These are phyloP conservation scores for Hymenopus coronatus DNA, from an alignment of 2,888 invertebrate genomes.

Conservation along the genomic window DNA sequence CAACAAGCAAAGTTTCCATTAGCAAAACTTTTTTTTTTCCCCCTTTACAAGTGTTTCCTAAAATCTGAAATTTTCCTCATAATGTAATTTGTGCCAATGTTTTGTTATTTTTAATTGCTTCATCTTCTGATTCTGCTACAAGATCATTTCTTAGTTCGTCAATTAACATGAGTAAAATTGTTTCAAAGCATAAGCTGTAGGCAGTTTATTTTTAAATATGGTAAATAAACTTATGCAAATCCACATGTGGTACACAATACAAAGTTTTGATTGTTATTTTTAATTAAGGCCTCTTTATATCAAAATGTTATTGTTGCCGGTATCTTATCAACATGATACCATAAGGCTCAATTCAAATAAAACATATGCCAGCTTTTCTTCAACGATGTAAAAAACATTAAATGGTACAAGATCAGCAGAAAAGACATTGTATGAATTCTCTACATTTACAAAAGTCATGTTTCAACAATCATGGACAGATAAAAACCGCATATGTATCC, in stretches of 20 bases:
- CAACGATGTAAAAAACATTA: background rate
- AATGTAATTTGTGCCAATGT: background rate
- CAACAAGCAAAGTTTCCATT: background rate
- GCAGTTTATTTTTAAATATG: background rate
- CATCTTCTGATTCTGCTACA: background rate
- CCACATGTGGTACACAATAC: background rate
- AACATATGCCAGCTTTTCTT: background rate
- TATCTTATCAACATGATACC: background rate
- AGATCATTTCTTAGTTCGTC: no score
- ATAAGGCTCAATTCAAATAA: background rate
- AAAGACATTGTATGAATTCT: background rate
- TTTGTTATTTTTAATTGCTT: background rate
- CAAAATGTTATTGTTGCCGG: conserved; percentile 9
- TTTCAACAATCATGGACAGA: background rate
- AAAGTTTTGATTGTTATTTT: background rate
- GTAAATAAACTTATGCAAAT: background rate
- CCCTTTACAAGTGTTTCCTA: no score
- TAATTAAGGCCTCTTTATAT: conserved; percentile 13
- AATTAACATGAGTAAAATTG: background rate
- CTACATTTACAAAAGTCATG: background rate
- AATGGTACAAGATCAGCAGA: background rate
- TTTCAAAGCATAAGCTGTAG: background rate
- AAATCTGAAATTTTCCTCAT: background rate
- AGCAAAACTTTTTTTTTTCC: no score
- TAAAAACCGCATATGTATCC: background rate